Evolutionary conservation across 2,888 invertebrate genomes (phyloP), one percentile per base, ranked within the genome.

Genomic region (Sphinx pinastri): DNA sequence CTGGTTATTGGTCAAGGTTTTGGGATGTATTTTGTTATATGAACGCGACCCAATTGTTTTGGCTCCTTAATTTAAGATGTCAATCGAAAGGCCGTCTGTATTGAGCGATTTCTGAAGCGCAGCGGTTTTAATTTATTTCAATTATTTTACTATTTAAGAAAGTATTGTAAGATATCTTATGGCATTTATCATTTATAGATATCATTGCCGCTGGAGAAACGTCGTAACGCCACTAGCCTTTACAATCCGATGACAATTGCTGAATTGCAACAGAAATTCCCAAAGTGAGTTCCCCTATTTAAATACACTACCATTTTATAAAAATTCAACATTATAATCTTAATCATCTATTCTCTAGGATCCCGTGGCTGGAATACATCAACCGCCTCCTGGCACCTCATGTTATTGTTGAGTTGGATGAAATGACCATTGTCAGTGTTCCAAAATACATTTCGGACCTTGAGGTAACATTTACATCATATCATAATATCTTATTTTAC

Each of bases 221-320:
- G 99, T 60, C 95, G 99, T 75, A 98, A 99, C 86, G 98, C 98
- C 10, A 97, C 97, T 7, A 96, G 96, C 76, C 94, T 99, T n/a
- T 99, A 99, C 93, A 98, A 99, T 82, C 97, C 98, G 10, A 98
- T 98, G 96, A 97, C 97, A 0, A 93, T 99, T n/a, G 88, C 91
- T 1, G 95, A 98, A 79, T 88, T 99, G 57, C 96, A 97, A 82
- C 82, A 93, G 59, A 96, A 96, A 78, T 98, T 97, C 92, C 96
- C 97, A 0, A 96, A 86, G 94, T 93, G 82, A 72, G 82, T 84
- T 72, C 60, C 52, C 19, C 19, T 19, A n/a, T 19, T 2, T 11
- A 11, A 31, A 12, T 51, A 38, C 8, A 49, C 14, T 11, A 57
- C 12, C 2, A 31, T 16, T 51, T 69, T 63, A 31, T 12, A 14